A percentile compares a stretch with the other conserved stretches of the same genome.
These are phyloP conservation scores for Glomeris maerens DNA, from an alignment of 1,140 invertebrate genomes.

Conservation along the genomic window DNA sequence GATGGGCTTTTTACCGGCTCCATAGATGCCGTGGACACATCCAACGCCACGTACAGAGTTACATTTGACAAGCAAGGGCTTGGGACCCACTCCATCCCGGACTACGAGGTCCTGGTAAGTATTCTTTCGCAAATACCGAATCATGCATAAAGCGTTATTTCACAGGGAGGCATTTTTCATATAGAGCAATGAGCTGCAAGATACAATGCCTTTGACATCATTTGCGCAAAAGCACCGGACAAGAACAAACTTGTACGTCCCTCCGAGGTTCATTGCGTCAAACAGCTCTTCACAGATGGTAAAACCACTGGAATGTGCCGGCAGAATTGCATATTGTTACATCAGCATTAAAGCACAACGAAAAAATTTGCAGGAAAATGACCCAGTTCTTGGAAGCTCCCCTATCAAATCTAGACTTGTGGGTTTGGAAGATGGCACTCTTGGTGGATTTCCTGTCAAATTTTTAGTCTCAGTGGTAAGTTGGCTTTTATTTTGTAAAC, in stretches of 20 bases:
- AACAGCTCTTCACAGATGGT: slow-evolving; percentile 35
- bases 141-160: too few relatives aligned
- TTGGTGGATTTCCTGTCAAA: slow-evolving; percentile 70
- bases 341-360: not conserved
- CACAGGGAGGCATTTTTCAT: too few relatives aligned
- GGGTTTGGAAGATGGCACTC: slow-evolving; percentile 34
- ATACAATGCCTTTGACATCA: slow-evolving; percentile 73
- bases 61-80: slow-evolving; percentile 86
- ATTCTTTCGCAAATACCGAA: not conserved
- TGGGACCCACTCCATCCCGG: slow-evolving; percentile 89
- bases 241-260: slow-evolving; percentile 41
- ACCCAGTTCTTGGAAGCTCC: slow-evolving; percentile 31
- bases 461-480: slow-evolving; percentile 70
- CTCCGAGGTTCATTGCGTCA: slow-evolving; percentile 38
- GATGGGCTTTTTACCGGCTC: slow-evolving; percentile 93
- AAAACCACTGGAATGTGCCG: slow-evolving; percentile 19
- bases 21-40: slow-evolving; percentile 93
- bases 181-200: slow-evolving; percentile 70
- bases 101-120: slow-evolving; percentile 78
- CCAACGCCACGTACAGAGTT: slow-evolving; percentile 92
- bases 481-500: too few relatives aligned
- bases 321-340: not conserved
- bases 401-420: slow-evolving; percentile 30
- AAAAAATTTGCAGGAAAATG: slow-evolving; percentile 27
- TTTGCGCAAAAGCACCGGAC: slow-evolving; percentile 70